A percentile compares a stretch with the other conserved stretches of the same genome.
phyloP scores from a whole-genome alignment of 2,888 invertebrate species.

The Chaetogeoica ovagalla region DNA sequence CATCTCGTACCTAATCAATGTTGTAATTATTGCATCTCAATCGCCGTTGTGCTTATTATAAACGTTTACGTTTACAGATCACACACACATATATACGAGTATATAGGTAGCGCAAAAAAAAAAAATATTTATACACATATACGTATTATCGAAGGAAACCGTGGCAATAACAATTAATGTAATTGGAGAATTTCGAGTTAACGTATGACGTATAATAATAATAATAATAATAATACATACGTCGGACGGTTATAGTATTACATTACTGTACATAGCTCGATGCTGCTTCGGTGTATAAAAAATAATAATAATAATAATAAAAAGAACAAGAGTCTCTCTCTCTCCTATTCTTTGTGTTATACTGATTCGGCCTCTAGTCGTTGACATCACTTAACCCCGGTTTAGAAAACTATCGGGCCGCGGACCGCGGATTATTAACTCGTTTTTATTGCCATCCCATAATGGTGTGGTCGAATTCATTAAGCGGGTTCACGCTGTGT shows the following conservation, averaged over 20 bases:
- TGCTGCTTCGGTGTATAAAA: not conserved
- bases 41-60: too few relatives aligned
- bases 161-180: conserved; percentile 3
- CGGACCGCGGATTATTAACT: conserved; percentile 52
- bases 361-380: conserved; percentile 54
- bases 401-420: conserved; percentile 49
- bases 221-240: too few relatives aligned
- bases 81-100: too few relatives aligned
- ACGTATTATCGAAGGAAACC: not conserved
- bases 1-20: too few relatives aligned
- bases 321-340: conserved; percentile 2
- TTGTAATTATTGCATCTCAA: too few relatives aligned
- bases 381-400: conserved; percentile 56
- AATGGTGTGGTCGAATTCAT: conserved; percentile 53
- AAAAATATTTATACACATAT: too few relatives aligned
- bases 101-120: too few relatives aligned
- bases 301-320: not conserved
- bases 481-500: conserved; percentile 39
- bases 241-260: not conserved
- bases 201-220: not conserved
- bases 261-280: too few relatives aligned
- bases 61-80: too few relatives aligned
- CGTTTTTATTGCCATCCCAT: conserved; percentile 49
- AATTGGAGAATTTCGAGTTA: not conserved
- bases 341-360: not conserved